Evolutionary conservation across 2,888 invertebrate species (phyloP), one percentile per base, ranked within the genome.

Genomic region (Chirona hameri): DNA sequence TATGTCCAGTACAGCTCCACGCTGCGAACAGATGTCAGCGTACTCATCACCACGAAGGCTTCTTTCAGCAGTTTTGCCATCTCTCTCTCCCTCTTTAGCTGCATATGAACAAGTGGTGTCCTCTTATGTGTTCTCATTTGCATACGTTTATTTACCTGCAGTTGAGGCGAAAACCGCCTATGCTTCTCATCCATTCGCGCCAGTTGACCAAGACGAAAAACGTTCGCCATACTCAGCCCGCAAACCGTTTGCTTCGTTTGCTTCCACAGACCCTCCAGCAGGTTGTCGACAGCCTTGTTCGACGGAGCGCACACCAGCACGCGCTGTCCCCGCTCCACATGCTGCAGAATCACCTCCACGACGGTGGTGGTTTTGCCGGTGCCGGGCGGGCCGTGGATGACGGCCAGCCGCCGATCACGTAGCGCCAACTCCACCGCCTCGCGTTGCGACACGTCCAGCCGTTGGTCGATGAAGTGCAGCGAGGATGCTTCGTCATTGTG

Each of bases 321-420:
- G 89, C 90, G 85, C 18, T 84, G 84, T 46, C 87, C 87, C 79
- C 87, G 85, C 81, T 86, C 86, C 86, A 90, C 87, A 81, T 89
- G 86, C 85, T 91, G 91, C 52, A 87, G 86, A 57, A 91, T 90
- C 80, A 90, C 87, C 86, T 91, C 91, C 29, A 90, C 88, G n/a
- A 91, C 87, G 69, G 90, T 90, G 24, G 91, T 91, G 12, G 91
- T 90, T 86, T 90, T 91, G 9, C 90, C 90, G 24, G 90, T 91
- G 12, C 90, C 90, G n/a, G 90, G 90, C 14, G 91, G 91, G 1
- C 91, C 91, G 86, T 91, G 91, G 81, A 91, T 89, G 14, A 91
- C 87, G 2, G 90, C 89, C 55, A 91, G 85, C 84, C 90, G 88
- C 84, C 88, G 88, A 86, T 88, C 88, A 31, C 86, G 85, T 29